These are phyloP conservation scores for Delia radicum DNA, from an alignment of 1,140 invertebrate genomes.

Conservation along the genomic window DNA sequence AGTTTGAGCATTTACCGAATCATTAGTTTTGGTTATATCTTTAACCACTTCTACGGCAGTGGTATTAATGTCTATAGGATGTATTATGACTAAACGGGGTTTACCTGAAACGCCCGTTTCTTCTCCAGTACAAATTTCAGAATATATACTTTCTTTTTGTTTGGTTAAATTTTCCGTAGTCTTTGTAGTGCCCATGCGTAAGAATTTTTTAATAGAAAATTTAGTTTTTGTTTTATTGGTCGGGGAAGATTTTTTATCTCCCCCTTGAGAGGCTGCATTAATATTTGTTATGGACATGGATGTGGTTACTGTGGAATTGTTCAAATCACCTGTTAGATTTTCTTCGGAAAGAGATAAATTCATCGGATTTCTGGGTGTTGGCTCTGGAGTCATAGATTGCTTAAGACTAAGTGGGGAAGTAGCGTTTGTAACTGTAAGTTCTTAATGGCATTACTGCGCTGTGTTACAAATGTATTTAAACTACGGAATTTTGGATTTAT, in stretches of 20 bases:
- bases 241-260: constrained; percentile 34
- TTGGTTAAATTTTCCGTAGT: constrained; percentile 44
- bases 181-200: constrained; percentile 67
- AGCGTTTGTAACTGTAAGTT: constrained; percentile 47
- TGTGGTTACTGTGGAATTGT: constrained; percentile 18
- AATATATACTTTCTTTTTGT: constrained; percentile 47
- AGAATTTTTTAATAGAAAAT: constrained; percentile 80
- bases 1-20: constrained; percentile 48
- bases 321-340: constrained; percentile 58
- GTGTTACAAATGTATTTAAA: constrained; percentile 52
- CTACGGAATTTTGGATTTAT: constrained; percentile 66
- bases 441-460: constrained; percentile 48
- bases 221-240: constrained; percentile 70
- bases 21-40: constrained; percentile 57
- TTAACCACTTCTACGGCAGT: constrained; percentile 75
- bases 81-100: constrained; percentile 79
- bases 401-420: constrained; percentile 45
- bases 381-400: constrained; percentile 59
- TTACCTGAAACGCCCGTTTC: constrained; percentile 56
- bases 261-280: constrained; percentile 21
- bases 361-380: constrained; percentile 61
- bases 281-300: constrained; percentile 11
- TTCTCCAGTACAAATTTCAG: constrained; percentile 49
- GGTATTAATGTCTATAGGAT: constrained; percentile 81
- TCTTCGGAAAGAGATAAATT: constrained; percentile 73